These are phyloP conservation scores for Allochrocebus solatus DNA, from an alignment of 2,797 vertebrate species.

Conservation along the genomic window DNA sequence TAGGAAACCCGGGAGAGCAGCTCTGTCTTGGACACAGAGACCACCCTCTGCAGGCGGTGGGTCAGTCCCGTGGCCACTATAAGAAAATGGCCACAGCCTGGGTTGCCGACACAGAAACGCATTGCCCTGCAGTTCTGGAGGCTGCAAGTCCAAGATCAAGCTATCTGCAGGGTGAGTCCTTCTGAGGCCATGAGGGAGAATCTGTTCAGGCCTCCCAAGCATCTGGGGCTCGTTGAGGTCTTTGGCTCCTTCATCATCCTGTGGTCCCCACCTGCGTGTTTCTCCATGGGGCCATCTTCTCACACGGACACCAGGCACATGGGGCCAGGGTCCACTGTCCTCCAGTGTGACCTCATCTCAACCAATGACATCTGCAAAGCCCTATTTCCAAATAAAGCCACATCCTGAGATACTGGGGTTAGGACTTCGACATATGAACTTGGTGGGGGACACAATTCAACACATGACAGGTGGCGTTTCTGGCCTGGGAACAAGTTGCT, in stretches of 20 bases:
- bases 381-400: neutral
- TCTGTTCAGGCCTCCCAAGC: neutral
- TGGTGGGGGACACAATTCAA: too few species aligned
- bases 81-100: neutral
- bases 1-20: neutral
- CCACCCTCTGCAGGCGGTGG: neutral
- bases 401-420: neutral
- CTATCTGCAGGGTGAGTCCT: neutral
- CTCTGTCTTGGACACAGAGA: neutral
- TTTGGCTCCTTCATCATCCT: rapidly evolving
- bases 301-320: rapidly evolving
- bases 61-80: rapidly evolving
- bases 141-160: neutral
- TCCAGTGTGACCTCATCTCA: neutral
- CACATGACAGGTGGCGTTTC: rapidly evolving
- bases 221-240: neutral
- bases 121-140: rapidly evolving
- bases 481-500: neutral
- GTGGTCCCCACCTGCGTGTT: rapidly evolving
- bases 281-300: neutral
- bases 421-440: neutral
- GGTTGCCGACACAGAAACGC: rapidly evolving
- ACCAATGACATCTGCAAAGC: too few species aligned
- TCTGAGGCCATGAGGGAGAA: rapidly evolving
- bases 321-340: neutral